Percentiles rank a stretch among this genome's conserved stretches.
These are phyloP conservation scores for Pseudochirops cupreus DNA, from an alignment of 2,797 vertebrate species.

Conservation along the genomic window DNA sequence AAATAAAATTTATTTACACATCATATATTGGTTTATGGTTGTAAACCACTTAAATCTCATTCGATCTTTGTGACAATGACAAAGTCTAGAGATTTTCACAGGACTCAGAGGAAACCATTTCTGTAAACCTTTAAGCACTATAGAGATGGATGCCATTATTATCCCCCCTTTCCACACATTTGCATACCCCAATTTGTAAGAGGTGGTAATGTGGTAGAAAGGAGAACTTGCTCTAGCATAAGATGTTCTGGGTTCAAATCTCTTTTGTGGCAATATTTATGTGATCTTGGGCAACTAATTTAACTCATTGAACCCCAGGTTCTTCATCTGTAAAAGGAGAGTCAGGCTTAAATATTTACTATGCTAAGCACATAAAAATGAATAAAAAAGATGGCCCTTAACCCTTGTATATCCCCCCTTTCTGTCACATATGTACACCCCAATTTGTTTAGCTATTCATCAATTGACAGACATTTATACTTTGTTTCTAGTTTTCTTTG, in stretches of 20 bases:
- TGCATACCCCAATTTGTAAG: background rate
- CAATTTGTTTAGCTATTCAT: background rate
- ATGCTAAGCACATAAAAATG: too few relatives aligned
- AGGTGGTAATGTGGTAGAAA: too few relatives aligned
- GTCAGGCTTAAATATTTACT: too few relatives aligned
- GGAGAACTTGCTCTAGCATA: too few relatives aligned
- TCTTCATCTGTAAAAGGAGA: too few relatives aligned
- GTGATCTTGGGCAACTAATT: too few relatives aligned
- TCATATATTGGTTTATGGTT: background rate
- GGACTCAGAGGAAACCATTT: background rate
- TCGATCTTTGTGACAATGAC: background rate
- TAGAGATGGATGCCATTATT: background rate
- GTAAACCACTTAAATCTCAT: background rate
- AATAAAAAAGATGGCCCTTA: too few relatives aligned
- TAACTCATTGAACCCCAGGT: too few relatives aligned
- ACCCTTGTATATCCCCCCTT: too few relatives aligned
- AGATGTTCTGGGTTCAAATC: too few relatives aligned
- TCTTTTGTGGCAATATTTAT: too few relatives aligned
- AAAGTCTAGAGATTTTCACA: background rate
- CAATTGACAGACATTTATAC: background rate
- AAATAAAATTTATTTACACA: background rate
- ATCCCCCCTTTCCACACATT: background rate
- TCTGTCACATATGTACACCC: too few relatives aligned
- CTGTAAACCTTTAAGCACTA: background rate
- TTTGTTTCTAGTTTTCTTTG: background rate